Evolutionary conservation across 1,140 invertebrate species (phyloP).

Genomic region (Lepidostoma basale): DNA sequence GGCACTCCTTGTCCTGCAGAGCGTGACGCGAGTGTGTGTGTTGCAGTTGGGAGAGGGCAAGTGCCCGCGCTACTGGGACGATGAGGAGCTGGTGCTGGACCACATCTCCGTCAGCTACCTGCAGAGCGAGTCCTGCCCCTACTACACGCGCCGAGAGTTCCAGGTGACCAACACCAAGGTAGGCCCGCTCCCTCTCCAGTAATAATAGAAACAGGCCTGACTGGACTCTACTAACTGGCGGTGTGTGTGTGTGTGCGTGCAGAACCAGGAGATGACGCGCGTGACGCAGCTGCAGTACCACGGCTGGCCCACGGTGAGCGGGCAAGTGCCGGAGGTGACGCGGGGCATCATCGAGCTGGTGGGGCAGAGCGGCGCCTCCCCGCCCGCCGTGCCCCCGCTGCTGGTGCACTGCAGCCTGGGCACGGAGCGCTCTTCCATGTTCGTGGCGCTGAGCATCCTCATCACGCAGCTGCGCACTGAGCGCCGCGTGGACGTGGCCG

Average conservation of each 20-base stretch:
- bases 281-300: constrained; percentile 89
- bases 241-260: no score
- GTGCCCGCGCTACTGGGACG: constrained; percentile 92
- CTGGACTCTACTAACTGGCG: no score
- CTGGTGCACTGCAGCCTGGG: constrained; percentile 84
- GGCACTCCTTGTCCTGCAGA: neutral
- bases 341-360: constrained; percentile 82
- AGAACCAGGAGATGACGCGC: constrained; percentile 70
- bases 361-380: constrained; percentile 67
- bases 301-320: constrained; percentile 86
- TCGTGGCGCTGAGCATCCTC: constrained; percentile 84
- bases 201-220: neutral
- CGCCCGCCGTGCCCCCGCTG: constrained; percentile 58
- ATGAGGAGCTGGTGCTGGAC: constrained; percentile 81
- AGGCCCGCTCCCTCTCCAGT: constrained; percentile 34
- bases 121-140: constrained; percentile 85
- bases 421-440: constrained; percentile 86
- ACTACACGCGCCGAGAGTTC: constrained; percentile 84
- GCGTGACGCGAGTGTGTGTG: neutral
- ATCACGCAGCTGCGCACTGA: constrained; percentile 83
- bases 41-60: constrained; percentile 75
- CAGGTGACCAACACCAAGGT: constrained; percentile 81
- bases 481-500: constrained; percentile 84
- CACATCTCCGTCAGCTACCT: constrained; percentile 85
- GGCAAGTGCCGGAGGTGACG: constrained; percentile 85